Evolutionary conservation across 2,797 vertebrate genomes (phyloP), one percentile per base, ranked within the genome.

Genomic region (Peromyscus attwateri): DNA sequence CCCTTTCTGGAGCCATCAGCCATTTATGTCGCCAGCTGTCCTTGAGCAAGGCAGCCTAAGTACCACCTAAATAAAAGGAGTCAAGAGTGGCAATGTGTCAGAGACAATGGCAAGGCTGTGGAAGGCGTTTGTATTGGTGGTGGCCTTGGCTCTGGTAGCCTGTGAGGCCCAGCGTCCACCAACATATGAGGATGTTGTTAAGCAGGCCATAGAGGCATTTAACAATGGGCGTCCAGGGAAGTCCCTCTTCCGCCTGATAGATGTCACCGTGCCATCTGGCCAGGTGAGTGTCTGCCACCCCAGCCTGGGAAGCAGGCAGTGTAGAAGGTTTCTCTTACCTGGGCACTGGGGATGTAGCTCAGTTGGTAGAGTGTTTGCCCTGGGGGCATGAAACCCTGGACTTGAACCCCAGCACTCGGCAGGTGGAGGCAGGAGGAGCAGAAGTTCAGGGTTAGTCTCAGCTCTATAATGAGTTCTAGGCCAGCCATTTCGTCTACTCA

Each of bases 211-310:
- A 31, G 0, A 12, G 0, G 0, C 2, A 62, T 97, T 96, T 92
- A 97, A 96, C 5, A n/a, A 52, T 0, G 77, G 57, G 25, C 40
- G 10, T 13, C 68, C 0, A 17, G 83, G 87, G 34, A 29, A 21
- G n/a, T 34, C 96, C 43, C 68, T 96, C 46, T 98, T 97, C 23
- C 37, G 95, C 12, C 87, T 98, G 55, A 40, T 97, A n/a, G 84
- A 95, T 77, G 66, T 62, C 57, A 66, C 8, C 3, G 89, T 40
- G 0, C 31, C 6, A 2, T 12, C 66, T n/a, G 3, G 0, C 1
- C 10, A 3, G 85, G 92, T 94, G 79, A 93, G 96, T 81, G 64
- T 43, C 8, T 0, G 43, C 14, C 37, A 9, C 34, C 52, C 40
- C 37, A 37, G 73, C 37, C 34, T 0, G 2, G 49, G 85, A 16